Evolutionary conservation across 2,888 invertebrate species (phyloP).

Genomic region (Eremobia ochroleuca): DNA sequence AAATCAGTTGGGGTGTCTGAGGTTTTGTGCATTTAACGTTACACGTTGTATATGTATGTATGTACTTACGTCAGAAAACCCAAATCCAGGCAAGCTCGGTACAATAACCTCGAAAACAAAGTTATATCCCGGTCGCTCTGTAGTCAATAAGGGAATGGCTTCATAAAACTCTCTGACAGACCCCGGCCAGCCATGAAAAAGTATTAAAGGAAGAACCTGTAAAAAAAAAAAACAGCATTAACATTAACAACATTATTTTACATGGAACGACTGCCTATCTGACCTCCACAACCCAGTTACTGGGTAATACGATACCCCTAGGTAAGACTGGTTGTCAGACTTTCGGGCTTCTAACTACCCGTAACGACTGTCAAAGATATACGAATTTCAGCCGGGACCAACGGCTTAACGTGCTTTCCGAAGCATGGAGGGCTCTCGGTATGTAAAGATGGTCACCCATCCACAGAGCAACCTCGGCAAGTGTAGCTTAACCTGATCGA

Average conservation of each 20-base stretch:
- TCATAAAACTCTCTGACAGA: constrained; percentile 94
- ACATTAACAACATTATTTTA: neutral
- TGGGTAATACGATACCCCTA: neutral
- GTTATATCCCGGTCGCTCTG: constrained; percentile 85
- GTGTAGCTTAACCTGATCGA: neutral
- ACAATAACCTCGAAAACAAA: constrained; percentile 93
- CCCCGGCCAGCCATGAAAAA: constrained; percentile 96
- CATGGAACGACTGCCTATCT: neutral
- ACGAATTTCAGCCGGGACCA: neutral
- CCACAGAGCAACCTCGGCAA: neutral
- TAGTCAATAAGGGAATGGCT: constrained; percentile 92
- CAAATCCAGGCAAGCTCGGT: constrained; percentile 90
- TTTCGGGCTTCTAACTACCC: neutral
- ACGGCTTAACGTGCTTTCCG: neutral
- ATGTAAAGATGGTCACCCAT: neutral
- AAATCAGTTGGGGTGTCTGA: too few species aligned
- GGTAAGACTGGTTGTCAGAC: neutral
- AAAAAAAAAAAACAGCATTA: constrained; percentile 27
- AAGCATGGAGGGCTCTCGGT: neutral
- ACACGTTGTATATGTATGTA: too few species aligned
- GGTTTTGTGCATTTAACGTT: too few species aligned
- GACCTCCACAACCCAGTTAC: neutral
- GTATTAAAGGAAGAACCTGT: constrained; percentile 92
- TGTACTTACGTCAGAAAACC: constrained; percentile 83
- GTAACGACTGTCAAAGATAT: neutral